A percentile compares a stretch with the other conserved stretches of the same genome.
Conservation (phyloP, 2,888 invertebrate genomes). For the Netelia melanura region DNA sequence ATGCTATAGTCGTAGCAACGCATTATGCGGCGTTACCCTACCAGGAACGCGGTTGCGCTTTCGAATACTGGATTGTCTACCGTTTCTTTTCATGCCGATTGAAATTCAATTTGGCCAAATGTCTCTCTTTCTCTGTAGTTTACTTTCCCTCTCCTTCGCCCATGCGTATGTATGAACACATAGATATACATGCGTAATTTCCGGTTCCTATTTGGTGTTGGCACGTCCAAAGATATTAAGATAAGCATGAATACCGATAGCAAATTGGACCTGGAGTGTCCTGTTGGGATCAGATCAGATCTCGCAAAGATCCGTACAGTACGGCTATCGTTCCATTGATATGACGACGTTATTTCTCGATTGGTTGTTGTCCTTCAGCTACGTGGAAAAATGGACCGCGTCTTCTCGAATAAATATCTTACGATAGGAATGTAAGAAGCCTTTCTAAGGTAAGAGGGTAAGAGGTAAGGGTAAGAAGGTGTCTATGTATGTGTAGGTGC, state of each 20-base stretch:
- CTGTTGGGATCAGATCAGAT: neutral
- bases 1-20: constrained; percentile 29
- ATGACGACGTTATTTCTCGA: neutral
- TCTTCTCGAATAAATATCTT: neutral
- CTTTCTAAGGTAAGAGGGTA: neutral
- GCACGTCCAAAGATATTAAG: constrained; percentile 9
- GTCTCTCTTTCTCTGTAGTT: constrained; percentile 21
- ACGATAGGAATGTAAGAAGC: neutral
- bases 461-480: neutral
- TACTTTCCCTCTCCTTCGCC: neutral
- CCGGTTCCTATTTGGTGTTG: constrained; percentile 43
- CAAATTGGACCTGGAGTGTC: constrained; percentile 6
- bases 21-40: constrained; percentile 35
- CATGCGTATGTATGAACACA: constrained; percentile 68
- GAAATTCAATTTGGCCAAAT: constrained; percentile 62
- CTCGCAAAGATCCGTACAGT: neutral
- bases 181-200: constrained; percentile 75
- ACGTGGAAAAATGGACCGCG: neutral
- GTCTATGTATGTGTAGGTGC: neutral
- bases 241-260: constrained; percentile 1
- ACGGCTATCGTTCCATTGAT: neutral
- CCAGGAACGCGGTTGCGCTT: constrained; percentile 64
- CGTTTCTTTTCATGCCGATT: constrained; percentile 74
- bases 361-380: neutral
- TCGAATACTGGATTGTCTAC: constrained; percentile 68